Evolutionary conservation across 2,888 invertebrate species (phyloP), one percentile per base, ranked within the genome.

Genomic region (Apodemia hepburni): DNA sequence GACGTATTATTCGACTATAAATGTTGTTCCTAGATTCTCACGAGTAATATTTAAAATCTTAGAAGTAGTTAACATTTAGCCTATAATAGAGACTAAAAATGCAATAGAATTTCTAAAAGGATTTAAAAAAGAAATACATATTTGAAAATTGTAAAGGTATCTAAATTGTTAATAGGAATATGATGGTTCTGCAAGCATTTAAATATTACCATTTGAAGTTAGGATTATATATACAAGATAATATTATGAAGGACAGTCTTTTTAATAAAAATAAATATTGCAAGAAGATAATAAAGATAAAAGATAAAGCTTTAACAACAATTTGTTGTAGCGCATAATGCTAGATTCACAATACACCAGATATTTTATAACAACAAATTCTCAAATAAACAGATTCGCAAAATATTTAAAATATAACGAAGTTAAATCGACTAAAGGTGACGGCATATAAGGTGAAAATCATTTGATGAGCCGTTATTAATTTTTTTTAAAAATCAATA

Each of bases 11-110:
- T 51, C 51, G 22, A 51, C 18, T 51, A 51, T 51, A 51, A 51
- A 51, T 38, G 51, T 51, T 22, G 51, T 11, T 51, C 12, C 18
- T 51, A 51, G 51, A 51, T 51, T 22, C 22, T 22, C 54, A 54
- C 27, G 11, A 54, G 54, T 54, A 54, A 22, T 54, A 74, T 74
- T 77, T 67, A 75, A 72, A 72, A 71, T 72, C 88, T 90, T 90
- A 90, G 74, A 89, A 90, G 90, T 90, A 90, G 90, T 88, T 82
- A 90, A 90, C 90, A 86, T 85, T 84, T 70, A 68, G 65, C 62
- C 63, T 60, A 66, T 59, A 38, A 65, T 62, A 68, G 65, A 65
- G 67, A 67, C 65, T 61, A 65, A 60, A 72, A 78, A 77, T 69
- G 77, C 78, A 72, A 69, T 73, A 72, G 75, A 74, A 73, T 74